These are phyloP conservation scores for Agapostemon virescens DNA, from an alignment of 2,888 invertebrate species.

Conservation along the genomic window DNA sequence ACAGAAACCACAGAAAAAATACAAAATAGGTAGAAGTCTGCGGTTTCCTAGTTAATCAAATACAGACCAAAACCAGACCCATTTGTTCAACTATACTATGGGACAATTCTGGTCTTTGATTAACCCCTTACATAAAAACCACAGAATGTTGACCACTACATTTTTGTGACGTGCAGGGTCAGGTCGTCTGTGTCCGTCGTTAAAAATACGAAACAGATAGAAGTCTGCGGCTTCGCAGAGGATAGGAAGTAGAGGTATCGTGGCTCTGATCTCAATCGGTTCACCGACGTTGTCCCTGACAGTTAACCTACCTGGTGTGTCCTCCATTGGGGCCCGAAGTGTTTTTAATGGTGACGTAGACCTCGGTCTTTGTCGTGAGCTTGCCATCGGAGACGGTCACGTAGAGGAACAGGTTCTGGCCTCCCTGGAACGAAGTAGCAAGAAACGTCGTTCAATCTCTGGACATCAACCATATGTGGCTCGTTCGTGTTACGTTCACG, in stretches of 20 bases:
- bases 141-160: not conserved
- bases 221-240: not conserved
- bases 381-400: slow-evolving; percentile 86
- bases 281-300: slow-evolving; percentile 17
- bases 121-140: not conserved
- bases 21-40: not conserved
- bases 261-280: slow-evolving; percentile 17
- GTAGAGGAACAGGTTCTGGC: slow-evolving; percentile 85
- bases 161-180: not conserved
- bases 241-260: not conserved
- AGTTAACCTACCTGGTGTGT: slow-evolving; percentile 69
- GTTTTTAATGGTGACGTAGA: slow-evolving; percentile 84
- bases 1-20: not conserved
- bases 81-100: too few relatives aligned
- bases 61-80: too few relatives aligned
- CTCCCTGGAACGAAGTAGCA: slow-evolving; percentile 82
- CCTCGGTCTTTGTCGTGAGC: slow-evolving; percentile 85
- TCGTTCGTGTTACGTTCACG: slow-evolving; percentile 53
- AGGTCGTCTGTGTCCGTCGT: not conserved
- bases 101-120: too few relatives aligned
- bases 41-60: too few relatives aligned
- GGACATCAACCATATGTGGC: slow-evolving; percentile 40
- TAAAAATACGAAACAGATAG: not conserved
- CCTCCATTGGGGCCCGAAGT: slow-evolving; percentile 75
- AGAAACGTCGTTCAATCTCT: slow-evolving; percentile 57